Conservation (phyloP, 2,888 invertebrate genomes). For the Tachina grossa region DNA sequence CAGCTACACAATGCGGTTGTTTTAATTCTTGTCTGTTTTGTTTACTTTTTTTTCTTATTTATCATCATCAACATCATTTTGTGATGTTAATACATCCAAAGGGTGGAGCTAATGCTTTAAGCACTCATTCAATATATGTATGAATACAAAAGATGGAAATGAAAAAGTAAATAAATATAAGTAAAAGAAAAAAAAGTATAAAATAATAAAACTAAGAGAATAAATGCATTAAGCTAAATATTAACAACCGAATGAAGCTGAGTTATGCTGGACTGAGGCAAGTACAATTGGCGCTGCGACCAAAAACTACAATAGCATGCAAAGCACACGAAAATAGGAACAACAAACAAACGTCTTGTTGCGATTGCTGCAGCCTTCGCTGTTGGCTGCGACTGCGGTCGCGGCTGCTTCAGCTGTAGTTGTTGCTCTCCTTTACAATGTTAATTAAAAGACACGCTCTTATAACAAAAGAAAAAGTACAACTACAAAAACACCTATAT, state of each 20-base stretch:
- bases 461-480: slow-evolving; percentile 38
- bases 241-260: slow-evolving; percentile 29
- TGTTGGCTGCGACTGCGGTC: neutral
- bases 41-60: slow-evolving; percentile 34
- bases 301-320: neutral
- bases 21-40: slow-evolving; percentile 52
- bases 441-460: slow-evolving; percentile 59
- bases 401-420: neutral
- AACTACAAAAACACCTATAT: slow-evolving; percentile 9
- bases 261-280: slow-evolving; percentile 2
- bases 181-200: neutral
- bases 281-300: slow-evolving; percentile 1
- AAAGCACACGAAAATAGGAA: neutral
- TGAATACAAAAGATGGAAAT: slow-evolving; percentile 45
- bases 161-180: slow-evolving; percentile 46
- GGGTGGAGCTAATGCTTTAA: slow-evolving; percentile 68
- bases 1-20: slow-evolving; percentile 59
- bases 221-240: slow-evolving; percentile 53
- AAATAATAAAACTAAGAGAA: slow-evolving; percentile 51
- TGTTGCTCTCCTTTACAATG: slow-evolving; percentile 47
- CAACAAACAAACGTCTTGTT: neutral
- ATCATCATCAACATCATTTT: slow-evolving; percentile 55
- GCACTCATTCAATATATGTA: slow-evolving; percentile 61
- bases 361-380: neutral
- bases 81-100: slow-evolving; percentile 61